Percentiles rank a stretch among this genome's conserved stretches.
Conservation (phyloP, 2,797 vertebrate genomes). For the Phoebastria nigripes region DNA sequence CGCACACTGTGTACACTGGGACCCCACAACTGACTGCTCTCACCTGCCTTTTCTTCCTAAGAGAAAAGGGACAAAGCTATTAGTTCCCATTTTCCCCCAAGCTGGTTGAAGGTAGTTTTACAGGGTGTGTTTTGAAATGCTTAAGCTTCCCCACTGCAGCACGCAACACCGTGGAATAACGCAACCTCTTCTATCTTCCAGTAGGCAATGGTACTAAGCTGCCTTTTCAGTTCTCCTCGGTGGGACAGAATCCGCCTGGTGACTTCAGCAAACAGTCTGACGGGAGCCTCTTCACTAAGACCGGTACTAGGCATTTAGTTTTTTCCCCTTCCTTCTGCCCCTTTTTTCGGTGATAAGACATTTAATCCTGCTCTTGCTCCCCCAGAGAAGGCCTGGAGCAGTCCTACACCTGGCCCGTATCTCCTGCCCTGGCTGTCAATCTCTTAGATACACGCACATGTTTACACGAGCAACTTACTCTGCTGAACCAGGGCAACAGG, state of each 20-base stretch:
- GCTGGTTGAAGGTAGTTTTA: neutral
- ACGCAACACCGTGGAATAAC: neutral
- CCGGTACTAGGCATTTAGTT: conserved; percentile 62
- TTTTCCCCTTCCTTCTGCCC: neutral
- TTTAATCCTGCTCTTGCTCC: neutral
- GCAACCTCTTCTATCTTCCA: conserved; percentile 71
- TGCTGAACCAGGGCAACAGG: neutral
- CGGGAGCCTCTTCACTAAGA: conserved; percentile 73
- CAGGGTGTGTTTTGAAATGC: neutral
- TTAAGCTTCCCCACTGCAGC: neutral
- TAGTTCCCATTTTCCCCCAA: neutral
- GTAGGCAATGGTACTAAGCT: conserved; percentile 74
- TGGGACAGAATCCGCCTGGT: conserved; percentile 75
- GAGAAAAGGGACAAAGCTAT: neutral
- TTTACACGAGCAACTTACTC: neutral
- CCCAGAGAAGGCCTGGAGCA: neutral
- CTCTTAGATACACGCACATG: neutral
- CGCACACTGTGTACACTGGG: neutral
- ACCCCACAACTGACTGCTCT: neutral
- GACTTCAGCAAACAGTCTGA: conserved; percentile 79
- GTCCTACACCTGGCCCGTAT: neutral
- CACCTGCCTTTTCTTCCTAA: neutral
- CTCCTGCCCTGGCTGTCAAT: neutral
- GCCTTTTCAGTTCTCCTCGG: conserved; percentile 76
- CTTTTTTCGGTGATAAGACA: neutral